Evolutionary conservation across 2,113 vertebrate species (phyloP), one percentile per base, ranked within the genome.

Genomic region (Sorex fumeus): DNA sequence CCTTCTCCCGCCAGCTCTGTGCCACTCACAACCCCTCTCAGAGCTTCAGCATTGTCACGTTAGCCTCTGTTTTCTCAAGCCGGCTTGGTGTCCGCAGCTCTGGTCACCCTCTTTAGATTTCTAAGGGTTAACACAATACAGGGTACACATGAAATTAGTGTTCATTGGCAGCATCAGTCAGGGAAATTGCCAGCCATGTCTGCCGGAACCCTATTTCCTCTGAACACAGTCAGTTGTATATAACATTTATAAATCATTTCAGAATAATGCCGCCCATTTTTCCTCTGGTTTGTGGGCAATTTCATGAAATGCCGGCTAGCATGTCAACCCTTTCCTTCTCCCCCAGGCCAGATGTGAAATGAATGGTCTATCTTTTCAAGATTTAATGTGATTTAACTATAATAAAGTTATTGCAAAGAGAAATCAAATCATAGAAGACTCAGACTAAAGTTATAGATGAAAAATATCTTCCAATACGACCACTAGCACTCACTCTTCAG

Each of bases 321-420:
- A 53, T 50, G 18, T 69, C 74, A 80, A 43, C 25, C 15, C 34
- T 66, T 60, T 71, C 83, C 27, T 89, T 91, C 71, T 13, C 67
- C 82, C 53, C 77, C 8, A 89, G 45, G 69, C 74, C 60, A 91
- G 69, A 84, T 84, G 16, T 84, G 62, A 89, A 91, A 91, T 72
- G 87, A 84, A 70, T 19, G 40, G 12, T 57, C 12, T 70, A 27
- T 78, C 67, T 88, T 88, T 85, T 83, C 21, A 76, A 19, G 50
- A 90, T 66, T 64, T 77, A 88, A 83, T 82, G 2, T 83, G 85
- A 78, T 91, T 88, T 83, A 83, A 88, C 19, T 70, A 18, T 85
- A 78, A 79, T 78, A 27, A 74, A 85, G 23, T 79, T 74, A 88
- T 86, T 64, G 4, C 25, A 78, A 76, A 71, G 83, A 88, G 34